Percentiles rank a stretch among this genome's conserved stretches.
phyloP scores from a whole-genome alignment of 2,888 invertebrate species.

The Emmelina monodactyla region DNA sequence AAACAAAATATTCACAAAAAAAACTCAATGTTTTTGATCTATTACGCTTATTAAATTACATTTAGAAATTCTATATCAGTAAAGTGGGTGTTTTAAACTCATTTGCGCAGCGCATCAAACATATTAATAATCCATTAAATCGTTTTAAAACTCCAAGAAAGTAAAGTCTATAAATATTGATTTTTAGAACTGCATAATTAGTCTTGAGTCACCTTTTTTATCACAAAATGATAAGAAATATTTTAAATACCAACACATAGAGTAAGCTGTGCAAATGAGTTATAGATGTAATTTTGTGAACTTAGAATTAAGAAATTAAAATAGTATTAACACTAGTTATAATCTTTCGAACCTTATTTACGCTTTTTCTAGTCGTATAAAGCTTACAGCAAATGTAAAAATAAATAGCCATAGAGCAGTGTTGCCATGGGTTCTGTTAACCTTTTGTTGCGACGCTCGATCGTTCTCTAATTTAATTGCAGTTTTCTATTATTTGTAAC shows the following conservation, averaged over 20 bases:
- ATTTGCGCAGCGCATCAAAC: background rate
- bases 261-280: background rate
- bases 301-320: background rate
- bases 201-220: background rate
- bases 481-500: background rate
- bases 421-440: background rate
- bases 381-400: background rate
- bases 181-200: background rate
- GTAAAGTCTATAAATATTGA: background rate
- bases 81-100: background rate
- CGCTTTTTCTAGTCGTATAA: slow-evolving; percentile 1
- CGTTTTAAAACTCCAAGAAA: background rate
- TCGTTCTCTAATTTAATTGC: background rate
- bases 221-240: too few relatives aligned
- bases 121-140: background rate
- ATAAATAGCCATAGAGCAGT: too few relatives aligned
- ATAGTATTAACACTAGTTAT: too few relatives aligned
- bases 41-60: slow-evolving; percentile 58
- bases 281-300: background rate
- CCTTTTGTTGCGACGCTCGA: background rate
- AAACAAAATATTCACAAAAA: slow-evolving; percentile 24
- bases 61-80: background rate
- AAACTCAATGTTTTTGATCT: slow-evolving; percentile 62
- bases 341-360: too few relatives aligned
- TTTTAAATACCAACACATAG: too few relatives aligned